Evolutionary conservation across 2,797 vertebrate species (phyloP).

Genomic region (Micromesistius poutassou): DNA sequence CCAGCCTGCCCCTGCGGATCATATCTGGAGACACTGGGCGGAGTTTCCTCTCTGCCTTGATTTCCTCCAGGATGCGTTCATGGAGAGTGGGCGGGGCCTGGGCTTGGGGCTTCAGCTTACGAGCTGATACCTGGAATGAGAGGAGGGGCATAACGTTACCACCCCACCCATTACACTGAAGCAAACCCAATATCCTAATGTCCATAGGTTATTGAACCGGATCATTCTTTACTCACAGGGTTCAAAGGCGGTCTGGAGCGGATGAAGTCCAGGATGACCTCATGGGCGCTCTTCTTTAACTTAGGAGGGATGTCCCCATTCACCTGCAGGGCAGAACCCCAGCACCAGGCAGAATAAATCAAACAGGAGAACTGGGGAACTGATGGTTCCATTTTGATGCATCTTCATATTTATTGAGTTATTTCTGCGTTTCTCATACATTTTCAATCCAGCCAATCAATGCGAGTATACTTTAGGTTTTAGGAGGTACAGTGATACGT

Average conservation of each 20-base stretch:
- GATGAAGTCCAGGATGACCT: slow-evolving; percentile 96
- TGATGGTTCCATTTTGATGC: not conserved
- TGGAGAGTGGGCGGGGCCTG: slow-evolving; percentile 88
- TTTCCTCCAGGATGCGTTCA: slow-evolving; percentile 91
- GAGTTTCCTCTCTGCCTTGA: slow-evolving; percentile 93
- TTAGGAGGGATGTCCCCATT: slow-evolving; percentile 87
- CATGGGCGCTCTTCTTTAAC: slow-evolving; percentile 94
- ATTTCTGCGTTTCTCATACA: no score
- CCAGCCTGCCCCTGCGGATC: slow-evolving; percentile 81
- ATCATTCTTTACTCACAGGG: slow-evolving; percentile 74
- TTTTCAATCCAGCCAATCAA: no score
- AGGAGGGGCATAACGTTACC: not conserved
- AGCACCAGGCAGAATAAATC: not conserved
- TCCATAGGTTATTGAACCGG: no score
- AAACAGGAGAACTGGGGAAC: not conserved
- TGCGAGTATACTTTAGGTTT: no score
- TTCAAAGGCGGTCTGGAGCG: slow-evolving; percentile 92
- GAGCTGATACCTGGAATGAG: slow-evolving; percentile 80
- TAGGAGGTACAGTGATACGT: no score
- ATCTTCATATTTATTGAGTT: not conserved
- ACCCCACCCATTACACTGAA: not conserved
- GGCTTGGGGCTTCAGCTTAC: slow-evolving; percentile 90
- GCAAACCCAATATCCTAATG: no score
- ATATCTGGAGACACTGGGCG: slow-evolving; percentile 89
- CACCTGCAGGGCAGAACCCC: slow-evolving; percentile 66